Evolutionary conservation across 2,113 vertebrate genomes (phyloP).

Genomic region (Chaetops frenatus): DNA sequence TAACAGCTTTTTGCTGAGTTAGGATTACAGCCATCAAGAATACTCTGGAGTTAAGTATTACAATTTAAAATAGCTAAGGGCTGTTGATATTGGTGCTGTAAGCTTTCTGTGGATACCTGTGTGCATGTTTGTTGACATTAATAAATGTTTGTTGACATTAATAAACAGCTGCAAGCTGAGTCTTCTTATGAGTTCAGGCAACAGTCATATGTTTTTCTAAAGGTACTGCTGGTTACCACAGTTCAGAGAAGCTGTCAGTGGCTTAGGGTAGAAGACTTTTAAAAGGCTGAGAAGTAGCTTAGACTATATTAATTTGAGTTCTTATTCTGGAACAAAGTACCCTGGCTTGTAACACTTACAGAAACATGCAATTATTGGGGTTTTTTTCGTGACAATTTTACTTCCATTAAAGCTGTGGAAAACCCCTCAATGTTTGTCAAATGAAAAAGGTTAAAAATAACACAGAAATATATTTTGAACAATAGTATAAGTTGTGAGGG

Average conservation of each 20-base stretch:
- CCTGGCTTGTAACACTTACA: not conserved
- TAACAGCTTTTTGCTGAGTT: not conserved
- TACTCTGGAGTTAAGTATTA: not conserved
- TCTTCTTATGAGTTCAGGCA: not conserved
- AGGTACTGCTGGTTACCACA: not conserved
- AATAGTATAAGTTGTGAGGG: not conserved
- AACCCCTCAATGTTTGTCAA: not conserved
- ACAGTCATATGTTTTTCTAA: not conserved
- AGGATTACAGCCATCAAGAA: not conserved
- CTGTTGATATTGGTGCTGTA: not conserved
- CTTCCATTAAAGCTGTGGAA: not conserved
- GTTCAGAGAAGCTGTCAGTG: not conserved
- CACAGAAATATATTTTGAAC: not conserved
- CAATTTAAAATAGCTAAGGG: not conserved
- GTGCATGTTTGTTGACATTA: not conserved
- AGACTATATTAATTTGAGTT: not conserved
- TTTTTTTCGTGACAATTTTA: not conserved
- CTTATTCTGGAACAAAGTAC: not conserved
- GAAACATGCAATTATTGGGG: not conserved
- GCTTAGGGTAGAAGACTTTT: not conserved
- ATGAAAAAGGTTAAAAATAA: not conserved
- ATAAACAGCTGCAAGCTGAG: not conserved
- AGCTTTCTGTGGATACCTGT: not conserved
- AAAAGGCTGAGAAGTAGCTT: not conserved
- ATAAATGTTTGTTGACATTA: not conserved